Percentiles rank a stretch among this genome's conserved stretches.
Conservation (phyloP, 2,113 vertebrate genomes). For the Pogona vitticeps region DNA sequence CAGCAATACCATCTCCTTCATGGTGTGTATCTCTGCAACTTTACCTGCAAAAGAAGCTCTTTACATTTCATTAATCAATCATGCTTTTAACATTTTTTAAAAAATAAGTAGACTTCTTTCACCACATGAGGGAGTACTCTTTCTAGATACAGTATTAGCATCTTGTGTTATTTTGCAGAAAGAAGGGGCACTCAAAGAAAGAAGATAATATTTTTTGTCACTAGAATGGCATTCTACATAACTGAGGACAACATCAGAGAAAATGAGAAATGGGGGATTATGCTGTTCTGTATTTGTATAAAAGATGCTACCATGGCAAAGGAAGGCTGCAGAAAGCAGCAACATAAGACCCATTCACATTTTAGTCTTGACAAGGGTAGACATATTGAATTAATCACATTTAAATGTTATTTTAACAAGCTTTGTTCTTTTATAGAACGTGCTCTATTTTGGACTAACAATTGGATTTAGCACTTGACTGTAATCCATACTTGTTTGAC, state of each 20-base stretch:
- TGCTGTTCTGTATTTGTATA: not conserved
- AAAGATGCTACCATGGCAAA: not conserved
- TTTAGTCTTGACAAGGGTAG: not conserved
- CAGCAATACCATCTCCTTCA: too few species aligned
- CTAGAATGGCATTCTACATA: not conserved
- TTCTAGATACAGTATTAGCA: too few species aligned
- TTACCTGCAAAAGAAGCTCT: too few species aligned
- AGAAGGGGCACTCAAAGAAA: not conserved
- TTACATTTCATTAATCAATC: too few species aligned
- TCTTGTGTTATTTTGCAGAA: not conserved
- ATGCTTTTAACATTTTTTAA: too few species aligned
- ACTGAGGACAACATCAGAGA: not conserved
- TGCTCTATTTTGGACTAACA: too few species aligned
- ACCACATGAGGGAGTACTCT: too few species aligned
- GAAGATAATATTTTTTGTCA: not conserved
- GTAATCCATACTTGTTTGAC: not conserved
- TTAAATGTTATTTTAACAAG: too few species aligned
- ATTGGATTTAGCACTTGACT: not conserved
- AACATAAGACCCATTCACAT: not conserved
- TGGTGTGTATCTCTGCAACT: too few species aligned
- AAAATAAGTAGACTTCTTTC: too few species aligned
- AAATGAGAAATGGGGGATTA: not conserved
- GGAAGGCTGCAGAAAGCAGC: not conserved
- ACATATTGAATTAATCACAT: too few species aligned
- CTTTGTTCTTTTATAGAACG: too few species aligned